These are phyloP conservation scores for Sebastes hubbsi DNA, from an alignment of 2,797 vertebrate genomes.

Conservation along the genomic window DNA sequence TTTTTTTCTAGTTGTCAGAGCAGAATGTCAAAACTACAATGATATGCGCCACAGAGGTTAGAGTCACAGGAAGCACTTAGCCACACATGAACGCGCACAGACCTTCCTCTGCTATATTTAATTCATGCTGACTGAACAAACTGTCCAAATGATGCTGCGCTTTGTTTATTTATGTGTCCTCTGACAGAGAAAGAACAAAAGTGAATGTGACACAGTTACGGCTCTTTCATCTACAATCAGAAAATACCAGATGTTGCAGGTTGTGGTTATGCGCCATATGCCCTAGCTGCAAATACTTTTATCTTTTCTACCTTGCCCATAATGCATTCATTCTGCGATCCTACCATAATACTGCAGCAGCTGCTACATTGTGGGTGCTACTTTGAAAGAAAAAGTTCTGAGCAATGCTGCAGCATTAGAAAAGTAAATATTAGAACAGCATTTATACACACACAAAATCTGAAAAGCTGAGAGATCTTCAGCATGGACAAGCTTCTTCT, in stretches of 20 bases:
- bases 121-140: conserved; percentile 51
- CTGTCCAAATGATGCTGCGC: conserved; percentile 36
- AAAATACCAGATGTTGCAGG: conserved; percentile 33
- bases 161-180: conserved; percentile 41
- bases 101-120: conserved; percentile 34
- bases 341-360: background rate
- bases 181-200: conserved; percentile 33
- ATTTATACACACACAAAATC: background rate
- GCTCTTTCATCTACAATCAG: conserved; percentile 31
- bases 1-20: conserved; percentile 23
- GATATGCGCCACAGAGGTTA: conserved; percentile 35
- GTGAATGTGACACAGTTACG: conserved; percentile 31
- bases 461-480: conserved; percentile 23
- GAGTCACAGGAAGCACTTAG: conserved; percentile 11
- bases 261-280: conserved; percentile 13
- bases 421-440: background rate
- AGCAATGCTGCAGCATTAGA: background rate
- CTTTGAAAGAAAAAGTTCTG: background rate
- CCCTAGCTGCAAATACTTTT: conserved; percentile 3
- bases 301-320: background rate
- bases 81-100: conserved; percentile 18
- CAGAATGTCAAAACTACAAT: conserved; percentile 40
- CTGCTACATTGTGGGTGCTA: background rate
- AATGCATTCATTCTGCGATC: background rate
- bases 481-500: conserved; percentile 33